Base-by-base conservation (phyloP, 2,797 vertebrate species). In the Choloepus didactylus region DNA sequence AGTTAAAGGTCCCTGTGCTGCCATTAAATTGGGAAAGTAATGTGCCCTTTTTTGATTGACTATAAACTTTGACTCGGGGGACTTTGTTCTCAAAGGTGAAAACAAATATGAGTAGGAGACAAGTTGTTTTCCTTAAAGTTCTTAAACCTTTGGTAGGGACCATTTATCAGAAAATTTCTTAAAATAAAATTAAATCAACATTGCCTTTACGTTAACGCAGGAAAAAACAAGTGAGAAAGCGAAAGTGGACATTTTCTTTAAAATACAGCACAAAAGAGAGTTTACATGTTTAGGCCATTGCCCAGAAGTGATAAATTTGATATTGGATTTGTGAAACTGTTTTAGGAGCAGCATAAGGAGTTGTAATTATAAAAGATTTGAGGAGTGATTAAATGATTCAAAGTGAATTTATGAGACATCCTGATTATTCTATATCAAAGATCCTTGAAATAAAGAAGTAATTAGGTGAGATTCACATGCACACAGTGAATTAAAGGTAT, bases 11-110 rank as follows among this genome's bases (percentile, higher is more conserved):
- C 96, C 84, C 97, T 93, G 79, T 93, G 96, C 94, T 96, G 88
- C 96, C 96, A 98, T 98, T 98, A 98, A 98, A 98, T 96, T 64
- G 91, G 94, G 85, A 98, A 98, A 94, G 96, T 95, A 98, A 97
- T 62, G 73, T 97, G 88, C 80, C 29, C 94, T 87, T 97, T 97
- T 89, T 96, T 97, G 97, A 97, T 98, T 98, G 97, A 97, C 97
- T 98, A 91, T 98, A 98, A 98, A 98, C 89, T 35, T 75, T 94
- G 94, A 93, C 95, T 97, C 93, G 2, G 70, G 96, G 97, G 96
- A 94, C 86, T 97, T 96, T 96, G 80, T 95, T 97, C 94, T 97
- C 76, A 95, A 92, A 97, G 95, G 82, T 84, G 81, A 98, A 97
- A 98, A 77, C 64, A 97, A 93, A 95, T 90, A 94, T 80, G 82